A percentile compares a stretch with the other conserved stretches of the same genome.
Evolutionary conservation across 2,888 invertebrate genomes (phyloP).

Genomic region (Patella caerulea): DNA sequence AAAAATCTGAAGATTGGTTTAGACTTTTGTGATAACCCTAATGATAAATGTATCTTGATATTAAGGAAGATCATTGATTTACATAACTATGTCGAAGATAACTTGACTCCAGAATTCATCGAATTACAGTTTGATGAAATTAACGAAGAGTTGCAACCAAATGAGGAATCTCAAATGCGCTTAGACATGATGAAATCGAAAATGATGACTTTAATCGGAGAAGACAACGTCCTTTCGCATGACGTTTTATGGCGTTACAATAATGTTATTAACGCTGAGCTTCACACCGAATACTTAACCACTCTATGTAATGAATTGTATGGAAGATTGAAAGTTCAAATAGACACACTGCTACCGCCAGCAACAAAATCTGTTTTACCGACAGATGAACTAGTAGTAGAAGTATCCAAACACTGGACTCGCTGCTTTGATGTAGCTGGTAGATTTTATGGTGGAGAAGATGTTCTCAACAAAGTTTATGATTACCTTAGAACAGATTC

Average conservation of each 20-base stretch:
- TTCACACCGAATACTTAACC: conserved; percentile 64
- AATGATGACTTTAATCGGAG: conserved; percentile 43
- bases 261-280: conserved; percentile 61
- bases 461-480: conserved; percentile 42
- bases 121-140: conserved; percentile 59
- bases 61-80: conserved; percentile 66
- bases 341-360: conserved; percentile 48
- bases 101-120: conserved; percentile 45
- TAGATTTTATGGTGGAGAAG: conserved; percentile 48
- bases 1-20: conserved; percentile 56
- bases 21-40: conserved; percentile 47
- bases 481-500: conserved; percentile 52
- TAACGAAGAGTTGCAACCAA: conserved; percentile 47
- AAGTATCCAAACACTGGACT: conserved; percentile 44
- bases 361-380: neutral
- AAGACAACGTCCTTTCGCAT: conserved; percentile 48
- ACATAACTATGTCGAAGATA: conserved; percentile 63
- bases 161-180: conserved; percentile 42
- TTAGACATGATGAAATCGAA: conserved; percentile 53
- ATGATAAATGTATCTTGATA: conserved; percentile 54
- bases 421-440: conserved; percentile 43
- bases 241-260: conserved; percentile 68
- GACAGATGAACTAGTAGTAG: neutral
- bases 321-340: conserved; percentile 37
- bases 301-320: conserved; percentile 51